Evolutionary conservation across 2,888 invertebrate species (phyloP).

Genomic region (Malthinus flaveolus): DNA sequence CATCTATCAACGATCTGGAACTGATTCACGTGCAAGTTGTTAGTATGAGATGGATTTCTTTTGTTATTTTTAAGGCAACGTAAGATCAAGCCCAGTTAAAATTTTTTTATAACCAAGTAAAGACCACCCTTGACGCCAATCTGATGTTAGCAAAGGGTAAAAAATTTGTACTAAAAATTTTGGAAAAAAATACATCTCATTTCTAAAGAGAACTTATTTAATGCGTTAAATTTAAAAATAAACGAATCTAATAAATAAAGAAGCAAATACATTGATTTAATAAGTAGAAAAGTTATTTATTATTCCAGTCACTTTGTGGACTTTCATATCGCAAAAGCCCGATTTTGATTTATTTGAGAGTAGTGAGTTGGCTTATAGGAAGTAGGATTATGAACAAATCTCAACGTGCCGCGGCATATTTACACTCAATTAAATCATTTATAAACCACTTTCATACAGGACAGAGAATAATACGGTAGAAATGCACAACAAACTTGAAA

Average conservation of each 20-base stretch:
- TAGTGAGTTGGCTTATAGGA: slow-evolving; percentile 20
- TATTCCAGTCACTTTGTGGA: slow-evolving; percentile 3
- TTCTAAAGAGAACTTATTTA: too few relatives aligned
- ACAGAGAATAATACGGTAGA: slow-evolving; percentile 11
- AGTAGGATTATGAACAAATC: slow-evolving; percentile 24
- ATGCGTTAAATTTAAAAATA: too few relatives aligned
- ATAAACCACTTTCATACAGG: slow-evolving; percentile 16
- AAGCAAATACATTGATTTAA: slow-evolving; percentile 4
- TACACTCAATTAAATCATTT: slow-evolving; percentile 18
- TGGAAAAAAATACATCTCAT: too few relatives aligned
- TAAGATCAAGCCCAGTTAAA: too few relatives aligned
- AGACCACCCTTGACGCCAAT: too few relatives aligned
- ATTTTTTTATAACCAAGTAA: too few relatives aligned
- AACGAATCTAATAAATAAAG: not conserved
- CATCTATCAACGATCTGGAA: too few relatives aligned
- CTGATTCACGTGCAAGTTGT: too few relatives aligned
- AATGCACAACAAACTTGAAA: slow-evolving; percentile 11
- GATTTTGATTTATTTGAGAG: slow-evolving; percentile 20
- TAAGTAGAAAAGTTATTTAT: slow-evolving; percentile 2
- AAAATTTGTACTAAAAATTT: too few relatives aligned
- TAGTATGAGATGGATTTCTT: too few relatives aligned
- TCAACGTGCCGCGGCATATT: slow-evolving; percentile 19
- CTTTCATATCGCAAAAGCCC: slow-evolving; percentile 11
- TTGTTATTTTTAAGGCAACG: too few relatives aligned
- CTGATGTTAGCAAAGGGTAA: too few relatives aligned